Percentiles rank a stretch among this genome's conserved stretches.
Conservation (phyloP, 2,888 invertebrate species). For the Hartigia nigra region DNA sequence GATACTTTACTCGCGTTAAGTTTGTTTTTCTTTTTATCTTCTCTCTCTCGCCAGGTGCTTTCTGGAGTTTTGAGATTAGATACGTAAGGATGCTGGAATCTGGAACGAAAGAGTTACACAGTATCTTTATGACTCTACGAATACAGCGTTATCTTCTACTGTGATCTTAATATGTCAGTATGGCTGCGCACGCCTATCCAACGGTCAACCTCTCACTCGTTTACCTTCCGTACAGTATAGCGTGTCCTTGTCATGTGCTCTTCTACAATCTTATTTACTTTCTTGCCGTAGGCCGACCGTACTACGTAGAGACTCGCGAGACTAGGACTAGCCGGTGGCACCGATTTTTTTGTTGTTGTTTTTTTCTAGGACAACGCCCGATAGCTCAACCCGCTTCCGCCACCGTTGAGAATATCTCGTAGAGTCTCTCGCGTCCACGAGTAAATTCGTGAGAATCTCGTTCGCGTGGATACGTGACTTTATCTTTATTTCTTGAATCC, state of each 20-base stretch:
- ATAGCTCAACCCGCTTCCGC: background rate
- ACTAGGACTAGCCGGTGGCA: background rate
- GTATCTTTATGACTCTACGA: constrained; percentile 46
- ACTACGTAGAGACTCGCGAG: background rate
- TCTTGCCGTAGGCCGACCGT: background rate
- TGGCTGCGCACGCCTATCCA: constrained; percentile 26
- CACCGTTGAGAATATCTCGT: background rate
- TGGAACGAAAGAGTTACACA: constrained; percentile 39
- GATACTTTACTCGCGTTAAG: too few relatives aligned
- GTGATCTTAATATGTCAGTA: constrained; percentile 52
- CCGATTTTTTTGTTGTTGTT: too few relatives aligned
- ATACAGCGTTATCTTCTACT: constrained; percentile 43
- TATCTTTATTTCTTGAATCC: background rate
- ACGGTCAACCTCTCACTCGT: background rate
- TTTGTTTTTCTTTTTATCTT: too few relatives aligned
- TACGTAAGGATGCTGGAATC: constrained; percentile 26
- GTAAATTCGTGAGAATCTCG: background rate
- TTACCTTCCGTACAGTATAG: background rate
- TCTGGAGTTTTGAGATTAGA: background rate
- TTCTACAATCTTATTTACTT: background rate
- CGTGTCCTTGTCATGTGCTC: background rate
- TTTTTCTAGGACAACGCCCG: background rate
- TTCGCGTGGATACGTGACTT: background rate
- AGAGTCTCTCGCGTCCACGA: background rate
- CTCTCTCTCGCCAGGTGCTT: background rate